These are phyloP conservation scores for Epizoanthus stellaris DNA, from an alignment of 92 coral and sea anemone species.

Conservation along the genomic window DNA sequence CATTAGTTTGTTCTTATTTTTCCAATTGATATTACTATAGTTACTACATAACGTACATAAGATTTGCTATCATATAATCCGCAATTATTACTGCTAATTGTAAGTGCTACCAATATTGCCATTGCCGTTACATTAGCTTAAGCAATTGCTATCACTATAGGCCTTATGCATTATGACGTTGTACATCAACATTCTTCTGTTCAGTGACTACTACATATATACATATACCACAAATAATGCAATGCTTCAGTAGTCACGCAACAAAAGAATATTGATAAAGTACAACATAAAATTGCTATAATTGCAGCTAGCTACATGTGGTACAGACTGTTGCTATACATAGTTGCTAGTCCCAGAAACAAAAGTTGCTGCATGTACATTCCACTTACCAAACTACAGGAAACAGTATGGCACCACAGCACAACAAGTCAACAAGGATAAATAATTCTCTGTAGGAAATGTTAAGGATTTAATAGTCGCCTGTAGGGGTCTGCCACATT, in stretches of 20 bases:
- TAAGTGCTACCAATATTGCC: too few relatives aligned
- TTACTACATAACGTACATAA: too few relatives aligned
- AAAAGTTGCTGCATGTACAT: not conserved
- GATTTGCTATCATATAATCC: too few relatives aligned
- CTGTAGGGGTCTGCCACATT: not conserved
- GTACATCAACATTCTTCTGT: too few relatives aligned
- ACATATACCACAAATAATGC: not conserved
- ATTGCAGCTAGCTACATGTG: not conserved
- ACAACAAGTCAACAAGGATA: slow-evolving; percentile 87
- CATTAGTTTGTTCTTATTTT: too few relatives aligned
- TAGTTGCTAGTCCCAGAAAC: not conserved
- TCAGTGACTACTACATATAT: too few relatives aligned
- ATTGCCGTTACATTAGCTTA: too few relatives aligned
- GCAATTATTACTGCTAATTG: too few relatives aligned
- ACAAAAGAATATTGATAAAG: not conserved
- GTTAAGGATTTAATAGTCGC: slow-evolving; percentile 47
- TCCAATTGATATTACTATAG: too few relatives aligned
- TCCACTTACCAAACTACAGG: slow-evolving; percentile 92
- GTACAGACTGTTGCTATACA: not conserved
- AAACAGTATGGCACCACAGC: slow-evolving; percentile 97
- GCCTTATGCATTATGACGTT: too few relatives aligned
- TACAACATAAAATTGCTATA: not conserved
- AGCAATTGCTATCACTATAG: too few relatives aligned
- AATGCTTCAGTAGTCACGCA: not conserved
- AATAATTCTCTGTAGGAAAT: slow-evolving; percentile 85